Percentiles rank a stretch among this genome's conserved stretches.
phyloP scores from a whole-genome alignment of 2,113 vertebrate species.

The Hypocryptadius cinnamomeus region DNA sequence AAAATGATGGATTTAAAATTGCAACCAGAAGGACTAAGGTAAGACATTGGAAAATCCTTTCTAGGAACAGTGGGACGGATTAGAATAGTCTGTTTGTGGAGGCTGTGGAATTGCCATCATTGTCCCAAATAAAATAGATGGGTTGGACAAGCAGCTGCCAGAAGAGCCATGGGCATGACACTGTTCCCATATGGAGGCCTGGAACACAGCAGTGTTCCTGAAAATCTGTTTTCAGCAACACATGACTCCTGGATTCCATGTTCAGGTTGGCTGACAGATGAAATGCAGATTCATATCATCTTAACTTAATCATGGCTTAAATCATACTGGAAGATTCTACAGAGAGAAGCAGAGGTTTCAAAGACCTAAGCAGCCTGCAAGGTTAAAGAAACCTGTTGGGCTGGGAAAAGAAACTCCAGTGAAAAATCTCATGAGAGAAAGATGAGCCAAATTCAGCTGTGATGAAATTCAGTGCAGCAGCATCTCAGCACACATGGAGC shows the following conservation, averaged over 20 bases:
- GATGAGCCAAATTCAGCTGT: neutral
- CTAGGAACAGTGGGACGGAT: neutral
- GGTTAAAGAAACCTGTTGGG: neutral
- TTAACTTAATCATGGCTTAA: neutral
- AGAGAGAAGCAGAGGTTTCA: neutral
- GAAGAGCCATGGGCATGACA: neutral
- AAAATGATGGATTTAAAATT: neutral
- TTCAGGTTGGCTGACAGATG: neutral
- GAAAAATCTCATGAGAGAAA: neutral
- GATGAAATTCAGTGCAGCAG: neutral
- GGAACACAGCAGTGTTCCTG: neutral
- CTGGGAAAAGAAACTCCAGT: neutral
- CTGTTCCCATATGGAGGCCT: rapidly evolving
- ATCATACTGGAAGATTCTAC: neutral
- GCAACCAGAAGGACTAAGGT: neutral
- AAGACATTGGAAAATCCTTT: neutral
- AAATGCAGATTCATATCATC: neutral
- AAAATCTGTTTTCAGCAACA: neutral
- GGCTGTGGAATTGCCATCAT: neutral
- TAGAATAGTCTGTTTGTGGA: neutral
- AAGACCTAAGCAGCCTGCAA: neutral
- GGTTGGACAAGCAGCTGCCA: neutral
- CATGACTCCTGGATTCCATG: neutral
- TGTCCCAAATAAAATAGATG: neutral
- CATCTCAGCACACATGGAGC: neutral